Base-by-base conservation (phyloP, 2,888 invertebrate species). In the Pachydiplax longipennis region DNA sequence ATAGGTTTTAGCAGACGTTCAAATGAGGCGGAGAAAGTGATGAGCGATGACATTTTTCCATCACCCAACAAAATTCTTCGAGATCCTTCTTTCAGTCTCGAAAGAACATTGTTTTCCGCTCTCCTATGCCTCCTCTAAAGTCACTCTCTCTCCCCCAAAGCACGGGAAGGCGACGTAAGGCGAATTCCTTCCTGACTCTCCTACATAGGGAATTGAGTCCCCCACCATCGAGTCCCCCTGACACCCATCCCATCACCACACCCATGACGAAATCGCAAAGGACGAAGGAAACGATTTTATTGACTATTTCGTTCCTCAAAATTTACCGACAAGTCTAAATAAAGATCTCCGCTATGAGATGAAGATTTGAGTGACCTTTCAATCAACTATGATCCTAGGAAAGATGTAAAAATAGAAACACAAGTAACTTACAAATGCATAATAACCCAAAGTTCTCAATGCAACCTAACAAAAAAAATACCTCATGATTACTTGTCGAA, bases 1-100 rank as follows among this genome's bases (percentile, higher is more conserved):
- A 48, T 53, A 53, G 0, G 18, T 53, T 53, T 53, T 3, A 18
- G 44, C 18, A 18, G 18, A 18, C 18, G 15, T 18, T 53, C 18
- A 53, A 53, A 53, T 18, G 1, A 53, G 5, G 10, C 25, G 12
- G 2, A 73, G 73, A 25, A 73, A 73, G 15, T 73, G 31, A 73
- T 31, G 73, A 73, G 31, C n/a, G 37, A 87, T 87, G 58, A 61
- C 65, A 87, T 61, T 87, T 87, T 87, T 87, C n/a, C 87, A 48
- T 83, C 83, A 53, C 35, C 3, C 0, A 10, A 37, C 61, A 31
- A 65, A 61, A 87, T 65, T 61, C 87, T 61, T 87, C 61, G 61
- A 87, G 37, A 61, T 87, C 87, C 58, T 15, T 31, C 53, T 53
- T 25, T 15, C 53, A 37, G 37, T 18, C 87, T 58, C 35, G 35